Evolutionary conservation across 2,797 vertebrate species (phyloP), one percentile per base, ranked within the genome.

Genomic region (Staurois parvus): DNA sequence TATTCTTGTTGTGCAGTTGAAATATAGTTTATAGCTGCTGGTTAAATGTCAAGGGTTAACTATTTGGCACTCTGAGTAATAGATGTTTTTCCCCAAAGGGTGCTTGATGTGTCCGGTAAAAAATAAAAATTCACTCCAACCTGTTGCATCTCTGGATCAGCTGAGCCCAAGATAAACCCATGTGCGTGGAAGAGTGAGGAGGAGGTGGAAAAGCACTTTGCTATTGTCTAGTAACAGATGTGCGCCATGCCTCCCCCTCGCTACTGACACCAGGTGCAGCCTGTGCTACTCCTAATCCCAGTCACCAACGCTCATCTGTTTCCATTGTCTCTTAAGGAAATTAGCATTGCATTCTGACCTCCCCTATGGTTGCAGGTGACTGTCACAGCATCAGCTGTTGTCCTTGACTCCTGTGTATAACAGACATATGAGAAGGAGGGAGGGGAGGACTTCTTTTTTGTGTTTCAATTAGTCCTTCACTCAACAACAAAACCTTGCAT

Each of bases 341-440:
- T 95, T 94, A 94, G 94, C 94, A 94, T 95, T 89, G 93, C 10
- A 48, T 42, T 56, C 52, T 62, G 83, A 91, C 92, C 93, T 92
- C 91, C 92, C 93, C 92, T 92, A 91, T 95, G 92, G 92, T 96
- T 97, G 97, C 97, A 99, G 98, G 97, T 98, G 97, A 98, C 96
- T 98, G 96, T 96, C 97, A 96, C 96, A 96, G 95, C 95, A 96
- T 97, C 97, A 99, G 97, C 97, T 99, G 98, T 96, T 96, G 94
- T 90, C 95, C 95, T 96, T 94, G 96, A 81, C 64, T 86, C 34
- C 28, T 6, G 21, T 76, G 69, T 72, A 64, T 26, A 28, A 40
- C 42, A 40, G 40, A 32, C 42, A 75, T 62, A 37, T 64, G 26
- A 15, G 7, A 30, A 45, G 21, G 59, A 34, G 64, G 40, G 30